A percentile compares a stretch with the other conserved stretches of the same genome.
These are phyloP conservation scores for Heliconius melpomene DNA, from an alignment of 1,140 invertebrate species.

Conservation along the genomic window DNA sequence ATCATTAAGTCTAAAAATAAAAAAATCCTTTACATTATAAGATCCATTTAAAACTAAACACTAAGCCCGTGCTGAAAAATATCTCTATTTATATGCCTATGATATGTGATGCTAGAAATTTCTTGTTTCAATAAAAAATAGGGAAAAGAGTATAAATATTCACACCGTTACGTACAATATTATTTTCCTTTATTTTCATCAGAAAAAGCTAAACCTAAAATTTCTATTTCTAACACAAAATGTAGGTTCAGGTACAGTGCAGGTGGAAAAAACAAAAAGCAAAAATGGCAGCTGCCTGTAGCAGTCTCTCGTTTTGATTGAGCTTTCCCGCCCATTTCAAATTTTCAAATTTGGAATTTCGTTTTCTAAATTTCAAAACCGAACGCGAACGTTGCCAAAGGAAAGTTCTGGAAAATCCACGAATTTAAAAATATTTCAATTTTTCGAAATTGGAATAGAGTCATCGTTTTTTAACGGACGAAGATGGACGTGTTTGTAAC, in stretches of 20 bases:
- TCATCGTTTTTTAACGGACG: not conserved
- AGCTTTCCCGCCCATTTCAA: conserved; percentile 43
- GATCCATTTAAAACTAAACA: too few species aligned
- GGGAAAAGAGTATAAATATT: not conserved
- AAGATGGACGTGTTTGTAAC: not conserved
- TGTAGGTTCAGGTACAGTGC: not conserved
- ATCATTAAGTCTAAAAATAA: too few species aligned
- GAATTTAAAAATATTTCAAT: not conserved
- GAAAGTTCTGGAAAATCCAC: conserved; percentile 2
- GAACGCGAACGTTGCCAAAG: conserved; percentile 2
- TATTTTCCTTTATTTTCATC: not conserved
- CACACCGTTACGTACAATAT: not conserved
- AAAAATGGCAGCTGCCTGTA: conserved; percentile 43
- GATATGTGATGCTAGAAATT: too few species aligned
- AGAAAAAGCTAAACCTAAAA: not conserved
- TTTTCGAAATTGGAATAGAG: not conserved
- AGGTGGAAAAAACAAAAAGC: conserved; percentile 19
- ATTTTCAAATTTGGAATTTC: conserved; percentile 38
- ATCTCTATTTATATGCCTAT: too few species aligned
- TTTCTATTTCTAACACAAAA: not conserved
- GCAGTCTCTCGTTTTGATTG: conserved; percentile 42
- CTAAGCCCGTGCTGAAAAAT: too few species aligned
- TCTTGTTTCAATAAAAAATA: too few species aligned
- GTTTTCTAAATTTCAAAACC: conserved; percentile 24
- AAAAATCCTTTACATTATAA: too few species aligned